A percentile compares a stretch with the other conserved stretches of the same genome.
These are phyloP conservation scores for Tuberolachnus salignus DNA, from an alignment of 2,888 invertebrate species.

Conservation along the genomic window DNA sequence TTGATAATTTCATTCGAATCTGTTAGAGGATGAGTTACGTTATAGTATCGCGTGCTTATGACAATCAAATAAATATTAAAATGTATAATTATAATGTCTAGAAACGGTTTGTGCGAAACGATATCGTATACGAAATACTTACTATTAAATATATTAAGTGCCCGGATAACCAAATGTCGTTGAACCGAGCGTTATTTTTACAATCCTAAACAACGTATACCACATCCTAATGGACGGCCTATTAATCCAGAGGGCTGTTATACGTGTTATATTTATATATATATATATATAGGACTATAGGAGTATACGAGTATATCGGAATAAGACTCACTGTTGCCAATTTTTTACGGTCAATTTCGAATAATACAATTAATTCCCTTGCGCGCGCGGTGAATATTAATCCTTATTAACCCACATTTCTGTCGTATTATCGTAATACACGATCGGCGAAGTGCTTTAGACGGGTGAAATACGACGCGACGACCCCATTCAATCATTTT, in stretches of 20 bases:
- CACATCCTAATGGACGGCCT: conserved; percentile 24
- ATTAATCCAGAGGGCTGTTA: conserved; percentile 35
- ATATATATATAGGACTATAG: too few relatives aligned
- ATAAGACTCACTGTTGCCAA: conserved; percentile 50
- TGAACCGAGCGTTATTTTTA: conserved; percentile 54
- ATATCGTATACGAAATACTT: too few relatives aligned
- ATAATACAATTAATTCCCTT: conserved; percentile 37
- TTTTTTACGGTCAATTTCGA: conserved; percentile 27
- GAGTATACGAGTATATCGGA: background rate
- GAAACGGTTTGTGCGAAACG: too few relatives aligned
- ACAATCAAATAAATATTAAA: too few relatives aligned
- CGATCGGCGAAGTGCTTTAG: background rate
- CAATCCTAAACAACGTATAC: background rate
- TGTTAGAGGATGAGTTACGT: too few relatives aligned
- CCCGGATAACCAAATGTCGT: conserved; percentile 41
- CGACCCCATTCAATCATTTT: background rate
- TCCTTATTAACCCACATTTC: conserved; percentile 14
- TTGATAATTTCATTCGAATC: too few relatives aligned
- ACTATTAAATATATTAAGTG: conserved; percentile 28
- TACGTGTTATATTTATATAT: too few relatives aligned
- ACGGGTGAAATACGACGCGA: too few relatives aligned
- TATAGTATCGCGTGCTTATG: too few relatives aligned
- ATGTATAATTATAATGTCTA: too few relatives aligned
- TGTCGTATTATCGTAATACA: background rate
- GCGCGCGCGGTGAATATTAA: conserved; percentile 7